Base-by-base conservation (phyloP, 2,113 vertebrate species). In the Protobothrops mucrosquamatus region DNA sequence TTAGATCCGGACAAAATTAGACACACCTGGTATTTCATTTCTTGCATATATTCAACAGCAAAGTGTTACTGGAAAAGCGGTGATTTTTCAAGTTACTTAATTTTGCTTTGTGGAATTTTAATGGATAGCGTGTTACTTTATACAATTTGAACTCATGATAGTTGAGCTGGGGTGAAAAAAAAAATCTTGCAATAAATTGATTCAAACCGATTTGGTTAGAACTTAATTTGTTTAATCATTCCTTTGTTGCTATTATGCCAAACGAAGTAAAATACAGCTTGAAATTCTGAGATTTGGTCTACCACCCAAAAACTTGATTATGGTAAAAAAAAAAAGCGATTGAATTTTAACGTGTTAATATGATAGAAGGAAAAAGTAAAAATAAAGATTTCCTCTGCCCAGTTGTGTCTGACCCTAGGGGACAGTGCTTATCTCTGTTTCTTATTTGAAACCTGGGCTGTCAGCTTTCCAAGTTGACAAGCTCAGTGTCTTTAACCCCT, bases 11-110 rank as follows among this genome's bases (percentile, higher is more conserved):
- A 48, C 54, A 0, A 5, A 92, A 52, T 0, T 86, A 61, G 29
- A 94, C 39, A 39, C 92, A n/a, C 87, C 24, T 6, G 89, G 92
- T 94, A n/a, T 96, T 94, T 26, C 51, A 26, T 88, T 92, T 29
- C 23, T 64, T 92, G 15, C 88, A 39, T 9, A 12, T 92, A 94
- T 92, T 93, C 6, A 85, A 24, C 69, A 55, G 46, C 92, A 61
- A 6, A 92, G 87, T 43, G 43, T 92, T 94, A 43, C 52, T 1
- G 81, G 54, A n/a, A 51, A 93, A 0, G 46, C 54, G 85, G 54
- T 86, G 88, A 55, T 89, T 92, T 51, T 56, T 69, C 10, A 57
- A 92, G 43, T 29, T 24, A 57, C 39, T 88, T 26, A 88, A 26
- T 85, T 81, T 64, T 94, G 2, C 15, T 1, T 39, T 51, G 0